Evolutionary conservation across 2,888 invertebrate genomes (phyloP), one percentile per base, ranked within the genome.

Genomic region (Sinelater perroti): DNA sequence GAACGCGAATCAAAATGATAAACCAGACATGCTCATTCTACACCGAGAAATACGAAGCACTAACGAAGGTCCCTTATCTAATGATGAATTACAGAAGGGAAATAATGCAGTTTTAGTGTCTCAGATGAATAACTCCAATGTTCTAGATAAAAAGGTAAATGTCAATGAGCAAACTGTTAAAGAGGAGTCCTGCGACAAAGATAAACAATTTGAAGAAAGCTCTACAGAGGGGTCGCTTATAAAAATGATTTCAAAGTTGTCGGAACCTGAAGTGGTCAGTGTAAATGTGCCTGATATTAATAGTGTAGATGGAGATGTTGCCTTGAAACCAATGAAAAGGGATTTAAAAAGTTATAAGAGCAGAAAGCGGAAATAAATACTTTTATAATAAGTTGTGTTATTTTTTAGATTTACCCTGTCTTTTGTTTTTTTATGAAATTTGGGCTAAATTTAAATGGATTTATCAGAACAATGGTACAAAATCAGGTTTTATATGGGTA

Each of bases 341-440:
- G 61, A 59, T 54, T 61, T 61, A 54, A 63, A 63, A 30, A 59
- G 51, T 58, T 58, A 26, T 47, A 38, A 52, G 36, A 3, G 10
- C 11, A 47, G 33, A 40, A 53, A 28, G 35, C 52, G 45, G 13
- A 53, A 46, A 44, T 53, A 46, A 46, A 53, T 4, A 18, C 11
- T 44, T 44, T 17, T 6, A 21, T 38, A 3, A 17, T 36, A 3
- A 16, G 2, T 36, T n/a, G 17, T 36, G 4, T 7, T 38, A 21
- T 21, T 38, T 20, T 20, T 38, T 38, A n/a, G n/a, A n/a, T n/a
- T n/a, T n/a, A n/a, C n/a, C n/a, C n/a, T n/a, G n/a, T n/a, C n/a
- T n/a, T n/a, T n/a, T n/a, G n/a, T n/a, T n/a, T n/a, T n/a, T n/a
- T n/a, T n/a, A n/a, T n/a, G n/a, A n/a, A n/a, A n/a, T n/a, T n/a